Evolutionary conservation across 2,888 invertebrate species (phyloP), one percentile per base, ranked within the genome.

Genomic region (Rhyacophila evoluta): DNA sequence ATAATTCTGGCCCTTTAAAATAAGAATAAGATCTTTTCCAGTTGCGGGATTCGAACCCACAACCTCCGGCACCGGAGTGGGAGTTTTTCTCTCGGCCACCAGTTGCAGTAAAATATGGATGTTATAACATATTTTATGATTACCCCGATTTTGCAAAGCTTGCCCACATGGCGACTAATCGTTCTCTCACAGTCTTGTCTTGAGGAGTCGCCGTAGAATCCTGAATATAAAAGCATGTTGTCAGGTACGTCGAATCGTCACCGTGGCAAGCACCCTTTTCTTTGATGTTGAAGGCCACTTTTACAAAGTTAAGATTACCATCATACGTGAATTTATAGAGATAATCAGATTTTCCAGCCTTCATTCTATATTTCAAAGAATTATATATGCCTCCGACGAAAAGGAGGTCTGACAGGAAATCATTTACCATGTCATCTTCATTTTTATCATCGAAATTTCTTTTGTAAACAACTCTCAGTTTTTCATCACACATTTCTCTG

Each of bases 141-240:
- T 84, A 91, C 87, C 91, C 89, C 83, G 85, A 85, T 84, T 89
- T 91, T 0, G 92, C 93, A 84, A 93, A 93, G 83, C 93, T 92
- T 0, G 92, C 89, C 92, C 93, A 92, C 86, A 92, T 85, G 19
- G 86, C 84, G n/a, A 89, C 86, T 83, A 92, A 85, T 28, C 87
- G 86, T 27, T 88, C 85, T 3, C 89, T 86, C 6, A 91, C 86
- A 25, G 86, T 78, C 80, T 83, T 84, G 82, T 88, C 89, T 2
- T 84, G 85, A 29, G 85, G 84, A 11, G 85, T 39, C 2, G 67
- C 38, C 11, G 25, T 5, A 5, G 41, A 28, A 27, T 79, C 78
- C 1, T 37, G 19, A 5, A 37, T 75, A 8, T 37, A 28, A 19
- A 28, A 19, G 72, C n/a, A 70, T 5, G 37, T 15, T n/a, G 38